Conservation (phyloP, 2,113 vertebrate species). For the Scomber japonicus region DNA sequence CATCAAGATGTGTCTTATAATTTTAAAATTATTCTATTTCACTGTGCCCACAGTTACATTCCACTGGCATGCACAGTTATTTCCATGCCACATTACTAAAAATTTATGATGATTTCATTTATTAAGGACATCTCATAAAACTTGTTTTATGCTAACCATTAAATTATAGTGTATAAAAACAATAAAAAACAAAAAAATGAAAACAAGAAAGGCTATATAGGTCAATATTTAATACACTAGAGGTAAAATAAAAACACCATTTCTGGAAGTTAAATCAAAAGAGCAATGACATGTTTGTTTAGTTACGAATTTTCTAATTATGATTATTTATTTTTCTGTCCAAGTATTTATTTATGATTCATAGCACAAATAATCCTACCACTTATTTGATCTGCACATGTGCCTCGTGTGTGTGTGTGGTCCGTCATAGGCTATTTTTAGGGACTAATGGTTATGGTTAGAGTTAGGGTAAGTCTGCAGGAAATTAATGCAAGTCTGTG, state of each 20-base stretch:
- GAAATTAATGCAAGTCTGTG: too few species aligned
- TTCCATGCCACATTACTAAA: neutral
- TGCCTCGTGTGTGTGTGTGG: neutral
- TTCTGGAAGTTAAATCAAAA: neutral
- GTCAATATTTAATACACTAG: neutral
- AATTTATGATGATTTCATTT: neutral
- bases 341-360: too few species aligned
- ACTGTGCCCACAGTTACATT: neutral
- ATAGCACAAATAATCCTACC: too few species aligned
- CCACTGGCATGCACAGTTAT: neutral
- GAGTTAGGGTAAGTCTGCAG: too few species aligned
- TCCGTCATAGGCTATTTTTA: too few species aligned
- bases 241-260: too few species aligned
- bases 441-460: too few species aligned
- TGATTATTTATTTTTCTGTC: too few species aligned
- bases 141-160: neutral
- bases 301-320: neutral
- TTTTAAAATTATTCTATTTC: neutral
- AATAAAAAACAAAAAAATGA: too few species aligned
- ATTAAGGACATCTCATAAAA: neutral
- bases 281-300: constrained; percentile 7
- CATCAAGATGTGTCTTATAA: neutral
- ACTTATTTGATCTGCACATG: neutral
- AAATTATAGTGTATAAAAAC: neutral
- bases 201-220: constrained; percentile 16